phyloP scores from a whole-genome alignment of 2,113 vertebrate genomes.

The Apodemus sylvaticus region DNA sequence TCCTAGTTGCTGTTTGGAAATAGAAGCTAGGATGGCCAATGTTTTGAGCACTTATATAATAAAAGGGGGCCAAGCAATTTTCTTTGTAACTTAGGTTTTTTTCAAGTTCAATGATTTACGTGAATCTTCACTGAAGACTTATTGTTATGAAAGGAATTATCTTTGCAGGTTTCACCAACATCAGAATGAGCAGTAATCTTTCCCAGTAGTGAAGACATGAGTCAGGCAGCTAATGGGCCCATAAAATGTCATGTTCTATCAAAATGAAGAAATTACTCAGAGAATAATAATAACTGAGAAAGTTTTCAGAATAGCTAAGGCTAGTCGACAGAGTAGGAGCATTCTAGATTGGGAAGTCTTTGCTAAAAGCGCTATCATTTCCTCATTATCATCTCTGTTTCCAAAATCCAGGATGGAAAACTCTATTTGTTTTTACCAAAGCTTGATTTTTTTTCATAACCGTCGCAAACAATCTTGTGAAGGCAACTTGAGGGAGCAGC shows the following conservation, averaged over 20 bases:
- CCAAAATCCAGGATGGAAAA: conserved; percentile 22
- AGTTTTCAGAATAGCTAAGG: neutral
- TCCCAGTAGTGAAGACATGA: conserved; percentile 82
- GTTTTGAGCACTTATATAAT: neutral
- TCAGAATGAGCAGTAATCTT: conserved; percentile 85
- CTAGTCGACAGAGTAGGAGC: neutral
- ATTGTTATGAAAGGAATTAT: conserved; percentile 79
- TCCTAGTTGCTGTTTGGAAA: conserved; percentile 34
- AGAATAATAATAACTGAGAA: neutral
- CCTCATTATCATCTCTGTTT: neutral
- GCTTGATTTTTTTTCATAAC: neutral
- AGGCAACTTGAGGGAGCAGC: neutral
- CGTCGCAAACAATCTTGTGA: neutral
- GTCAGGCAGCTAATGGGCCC: conserved; percentile 80
- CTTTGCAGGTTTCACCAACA: conserved; percentile 86
- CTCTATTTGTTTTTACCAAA: conserved; percentile 22
- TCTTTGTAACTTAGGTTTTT: conserved; percentile 45
- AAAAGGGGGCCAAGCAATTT: conserved; percentile 25
- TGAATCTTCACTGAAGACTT: neutral
- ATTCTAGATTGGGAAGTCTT: neutral
- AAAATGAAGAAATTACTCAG: conserved; percentile 33
- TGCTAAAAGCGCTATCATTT: neutral
- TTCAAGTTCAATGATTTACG: neutral
- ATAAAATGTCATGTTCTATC: conserved; percentile 84
- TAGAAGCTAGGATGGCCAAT: conserved; percentile 21